Conservation (phyloP, 2,797 vertebrate species). For the Anableps anableps region DNA sequence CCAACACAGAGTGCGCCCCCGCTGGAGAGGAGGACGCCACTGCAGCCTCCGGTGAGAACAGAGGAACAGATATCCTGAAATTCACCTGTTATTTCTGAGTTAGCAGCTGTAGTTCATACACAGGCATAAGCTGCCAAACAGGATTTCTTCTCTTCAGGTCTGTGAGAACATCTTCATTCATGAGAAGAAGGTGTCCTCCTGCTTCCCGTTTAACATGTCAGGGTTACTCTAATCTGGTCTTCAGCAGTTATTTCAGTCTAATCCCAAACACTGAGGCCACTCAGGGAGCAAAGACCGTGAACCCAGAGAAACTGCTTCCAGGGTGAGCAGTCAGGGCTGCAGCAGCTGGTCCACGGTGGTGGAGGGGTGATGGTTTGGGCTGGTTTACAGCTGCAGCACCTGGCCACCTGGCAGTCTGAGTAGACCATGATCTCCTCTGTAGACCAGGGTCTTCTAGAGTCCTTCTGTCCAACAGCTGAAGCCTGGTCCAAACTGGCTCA, state of each 20-base stretch:
- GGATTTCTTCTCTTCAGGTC: no score
- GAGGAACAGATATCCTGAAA: not conserved
- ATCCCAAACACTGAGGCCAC: no score
- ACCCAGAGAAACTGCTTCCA: no score
- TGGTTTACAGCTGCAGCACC: not conserved
- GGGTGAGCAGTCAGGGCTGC: no score
- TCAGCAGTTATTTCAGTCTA: not conserved
- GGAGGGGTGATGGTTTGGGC: not conserved
- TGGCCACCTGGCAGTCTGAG: not conserved
- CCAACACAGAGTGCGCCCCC: constrained; percentile 70
- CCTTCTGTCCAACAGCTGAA: no score
- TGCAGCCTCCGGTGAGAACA: constrained; percentile 48
- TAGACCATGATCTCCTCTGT: no score
- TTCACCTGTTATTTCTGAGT: not conserved
- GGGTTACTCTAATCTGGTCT: not conserved
- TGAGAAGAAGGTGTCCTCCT: no score
- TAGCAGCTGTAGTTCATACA: not conserved
- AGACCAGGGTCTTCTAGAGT: no score
- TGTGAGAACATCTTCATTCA: no score
- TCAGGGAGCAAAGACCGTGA: no score
- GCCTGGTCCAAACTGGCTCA: no score
- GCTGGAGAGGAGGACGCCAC: constrained; percentile 72
- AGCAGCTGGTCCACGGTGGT: no score
- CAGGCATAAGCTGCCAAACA: not conserved
- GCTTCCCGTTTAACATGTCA: not conserved